Evolutionary conservation across 2,797 vertebrate species (phyloP), one percentile per base, ranked within the genome.

Genomic region (Pitangus sulphuratus): DNA sequence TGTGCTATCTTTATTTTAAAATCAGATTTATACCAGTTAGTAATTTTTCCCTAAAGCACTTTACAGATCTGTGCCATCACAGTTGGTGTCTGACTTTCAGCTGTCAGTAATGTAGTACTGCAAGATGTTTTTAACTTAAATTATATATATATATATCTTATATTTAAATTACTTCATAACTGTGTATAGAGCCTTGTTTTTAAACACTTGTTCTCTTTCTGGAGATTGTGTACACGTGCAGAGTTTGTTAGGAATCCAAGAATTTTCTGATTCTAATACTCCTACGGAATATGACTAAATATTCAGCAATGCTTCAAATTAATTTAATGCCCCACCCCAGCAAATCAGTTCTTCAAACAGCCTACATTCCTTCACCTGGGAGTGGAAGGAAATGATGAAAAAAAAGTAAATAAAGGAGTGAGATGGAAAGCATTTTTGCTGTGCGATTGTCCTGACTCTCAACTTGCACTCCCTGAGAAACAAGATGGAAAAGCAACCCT

Each of bases 391-490:
- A 98, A 96, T 98, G 5, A 84, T 74, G 24, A 92, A 96, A 97
- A 93, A 85, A 97, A 97, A 95, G 92, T 97, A 96, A 98, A 97
- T 96, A 98, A 96, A 96, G 90, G 96, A 97, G 97, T 86, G 89
- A 87, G 76, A 79, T 87, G 80, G 94, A 97, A 97, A 95, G 83
- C 74, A 96, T 97, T 97, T 97, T 96, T 95, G 93, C 90, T 85
- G 84, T 83, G 78, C 8, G 25, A 93, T 97, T 97, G 96, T 96
- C 95, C 68, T 57, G 91, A 95, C 96, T 97, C 93, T 90, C 93
- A 93, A 42, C 82, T 81, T 70, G 53, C 82, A 58, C 65, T 89
- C 93, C 91, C 61, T 95, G 56, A 95, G 69, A 93, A 87, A 97
- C 47, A 42, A 77, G 70, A 94, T 14, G 25, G 81, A 92, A 96